A percentile compares a stretch with the other conserved stretches of the same genome.
Evolutionary conservation across 2,888 invertebrate species (phyloP).

Genomic region (Sesia bembeciformis): DNA sequence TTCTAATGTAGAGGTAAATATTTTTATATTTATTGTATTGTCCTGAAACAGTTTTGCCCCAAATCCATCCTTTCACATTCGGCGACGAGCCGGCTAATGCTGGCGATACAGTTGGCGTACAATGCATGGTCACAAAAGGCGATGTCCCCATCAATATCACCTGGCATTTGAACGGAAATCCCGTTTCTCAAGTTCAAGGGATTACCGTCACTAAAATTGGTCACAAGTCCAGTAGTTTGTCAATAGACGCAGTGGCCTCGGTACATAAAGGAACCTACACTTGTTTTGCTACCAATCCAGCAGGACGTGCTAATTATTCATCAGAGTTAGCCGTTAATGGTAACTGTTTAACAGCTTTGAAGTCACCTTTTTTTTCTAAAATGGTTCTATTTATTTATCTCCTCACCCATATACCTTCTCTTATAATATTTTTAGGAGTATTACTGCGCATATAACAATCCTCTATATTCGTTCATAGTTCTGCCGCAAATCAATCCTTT

Average conservation of each 20-base stretch:
- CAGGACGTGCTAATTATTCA: slow-evolving; percentile 78
- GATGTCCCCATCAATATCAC: slow-evolving; percentile 84
- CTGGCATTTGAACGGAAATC: slow-evolving; percentile 82
- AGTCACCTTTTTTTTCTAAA: too few relatives aligned
- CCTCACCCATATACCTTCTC: background rate
- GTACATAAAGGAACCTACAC: slow-evolving; percentile 84
- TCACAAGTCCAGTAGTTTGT: slow-evolving; percentile 79
- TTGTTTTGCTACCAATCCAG: slow-evolving; percentile 80
- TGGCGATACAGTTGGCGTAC: slow-evolving; percentile 83
- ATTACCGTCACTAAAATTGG: slow-evolving; percentile 75
- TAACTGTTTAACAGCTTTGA: slow-evolving; percentile 35
- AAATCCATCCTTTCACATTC: slow-evolving; percentile 85
- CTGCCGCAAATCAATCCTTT: slow-evolving; percentile 78
- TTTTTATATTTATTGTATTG: slow-evolving; percentile 1
- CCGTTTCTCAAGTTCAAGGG: slow-evolving; percentile 67
- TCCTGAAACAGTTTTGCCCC: slow-evolving; percentile 77
- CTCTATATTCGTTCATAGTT: slow-evolving; percentile 1
- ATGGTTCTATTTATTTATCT: background rate
- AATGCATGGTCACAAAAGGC: slow-evolving; percentile 85
- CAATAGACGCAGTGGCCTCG: slow-evolving; percentile 82
- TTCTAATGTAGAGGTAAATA: background rate
- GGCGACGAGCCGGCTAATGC: slow-evolving; percentile 85
- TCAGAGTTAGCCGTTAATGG: slow-evolving; percentile 82
- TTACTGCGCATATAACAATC: background rate
- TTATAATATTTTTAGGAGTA: background rate